Conservation (phyloP, 2,113 vertebrate genomes). For the Alaudala cheleensis region DNA sequence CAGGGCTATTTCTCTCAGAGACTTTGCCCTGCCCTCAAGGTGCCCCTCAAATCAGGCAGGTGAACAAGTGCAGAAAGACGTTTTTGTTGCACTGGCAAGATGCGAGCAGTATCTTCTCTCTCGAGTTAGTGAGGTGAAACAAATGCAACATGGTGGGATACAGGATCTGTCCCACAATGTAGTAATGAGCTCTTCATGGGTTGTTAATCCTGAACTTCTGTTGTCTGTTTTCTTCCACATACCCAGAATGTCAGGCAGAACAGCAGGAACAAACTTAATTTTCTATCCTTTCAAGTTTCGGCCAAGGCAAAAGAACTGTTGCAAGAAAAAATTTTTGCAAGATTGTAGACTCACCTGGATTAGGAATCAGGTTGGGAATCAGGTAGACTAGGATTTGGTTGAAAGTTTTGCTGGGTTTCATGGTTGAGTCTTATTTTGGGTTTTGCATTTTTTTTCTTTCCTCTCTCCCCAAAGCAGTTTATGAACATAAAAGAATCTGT, state of each 20-base stretch:
- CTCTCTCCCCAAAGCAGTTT: not conserved
- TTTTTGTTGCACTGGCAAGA: not conserved
- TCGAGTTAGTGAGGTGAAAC: not conserved
- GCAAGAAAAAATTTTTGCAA: not conserved
- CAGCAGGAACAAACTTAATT: not conserved
- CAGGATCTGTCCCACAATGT: not conserved
- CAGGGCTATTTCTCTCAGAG: not conserved
- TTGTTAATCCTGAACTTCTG: not conserved
- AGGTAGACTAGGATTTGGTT: not conserved
- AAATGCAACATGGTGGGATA: not conserved
- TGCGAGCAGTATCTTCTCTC: not conserved
- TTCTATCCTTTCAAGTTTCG: not conserved
- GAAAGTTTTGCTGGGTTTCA: not conserved
- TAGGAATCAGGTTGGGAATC: not conserved
- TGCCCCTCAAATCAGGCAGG: not conserved
- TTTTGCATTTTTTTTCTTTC: not conserved
- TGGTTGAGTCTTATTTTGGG: fast-evolving
- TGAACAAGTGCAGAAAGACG: not conserved
- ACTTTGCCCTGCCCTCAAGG: not conserved
- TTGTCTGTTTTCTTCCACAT: not conserved
- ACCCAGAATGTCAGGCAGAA: not conserved
- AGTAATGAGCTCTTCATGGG: not conserved
- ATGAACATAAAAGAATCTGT: not conserved
- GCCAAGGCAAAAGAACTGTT: not conserved
- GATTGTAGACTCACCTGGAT: not conserved